A percentile compares a stretch with the other conserved stretches of the same genome.
These are phyloP conservation scores for Drosophila punjabiensis DNA, from an alignment of 1,140 invertebrate species.

Conservation along the genomic window DNA sequence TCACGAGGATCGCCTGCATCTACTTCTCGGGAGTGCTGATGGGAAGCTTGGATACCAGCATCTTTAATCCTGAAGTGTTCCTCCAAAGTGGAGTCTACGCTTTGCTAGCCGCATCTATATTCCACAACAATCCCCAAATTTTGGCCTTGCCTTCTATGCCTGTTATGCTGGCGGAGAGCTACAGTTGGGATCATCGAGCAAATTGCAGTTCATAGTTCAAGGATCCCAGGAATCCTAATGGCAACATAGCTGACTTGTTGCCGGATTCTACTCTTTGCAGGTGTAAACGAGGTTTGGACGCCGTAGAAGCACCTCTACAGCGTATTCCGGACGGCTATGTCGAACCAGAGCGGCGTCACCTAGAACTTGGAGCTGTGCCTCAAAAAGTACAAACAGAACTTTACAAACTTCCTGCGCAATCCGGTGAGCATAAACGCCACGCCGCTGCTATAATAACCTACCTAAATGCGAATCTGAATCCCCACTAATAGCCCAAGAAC, in stretches of 20 bases:
- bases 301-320: conserved; percentile 93
- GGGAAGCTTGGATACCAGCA: conserved; percentile 95
- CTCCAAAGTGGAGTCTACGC: conserved; percentile 98
- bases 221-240: too few relatives aligned
- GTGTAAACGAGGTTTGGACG: conserved; percentile 91
- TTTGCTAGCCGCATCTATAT: conserved; percentile 90
- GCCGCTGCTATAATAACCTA: conserved; percentile 4
- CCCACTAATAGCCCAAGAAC: conserved; percentile 89
- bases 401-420: conserved; percentile 94
- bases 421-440: conserved; percentile 88
- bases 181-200: conserved; percentile 25
- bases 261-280: conserved; percentile 15
- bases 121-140: conserved; percentile 97
- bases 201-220: conserved; percentile 31
- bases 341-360: conserved; percentile 88
- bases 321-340: conserved; percentile 90
- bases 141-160: conserved; percentile 97
- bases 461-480: background rate
- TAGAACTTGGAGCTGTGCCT: conserved; percentile 93
- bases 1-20: conserved; percentile 93
- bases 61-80: conserved; percentile 97
- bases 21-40: conserved; percentile 97
- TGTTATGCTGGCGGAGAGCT: conserved; percentile 90
- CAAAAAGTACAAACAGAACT: conserved; percentile 93
- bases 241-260: background rate